Evolutionary conservation across 2,797 vertebrate species (phyloP).

Genomic region (Fistularia tabacaria): DNA sequence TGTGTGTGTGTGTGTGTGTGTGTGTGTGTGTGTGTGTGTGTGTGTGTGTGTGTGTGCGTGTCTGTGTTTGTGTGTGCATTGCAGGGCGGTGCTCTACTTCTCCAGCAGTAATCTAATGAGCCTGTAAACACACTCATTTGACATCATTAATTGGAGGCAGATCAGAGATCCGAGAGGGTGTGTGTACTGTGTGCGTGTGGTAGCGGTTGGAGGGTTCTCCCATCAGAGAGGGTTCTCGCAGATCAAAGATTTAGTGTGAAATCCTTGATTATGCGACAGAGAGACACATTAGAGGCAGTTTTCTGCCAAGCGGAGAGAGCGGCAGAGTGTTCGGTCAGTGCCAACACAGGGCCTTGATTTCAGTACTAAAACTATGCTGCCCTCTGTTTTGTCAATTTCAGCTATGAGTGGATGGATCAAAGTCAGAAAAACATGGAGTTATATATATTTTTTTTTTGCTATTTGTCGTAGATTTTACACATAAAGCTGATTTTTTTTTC

Average conservation of each 20-base stretch:
- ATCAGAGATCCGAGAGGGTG: conserved; percentile 76
- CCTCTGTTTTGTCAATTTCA: conserved; percentile 56
- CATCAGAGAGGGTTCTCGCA: conserved; percentile 68
- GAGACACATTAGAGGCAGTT: conserved; percentile 77
- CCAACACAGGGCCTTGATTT: conserved; percentile 64
- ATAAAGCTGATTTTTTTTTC: too few species aligned
- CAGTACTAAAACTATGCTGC: conserved; percentile 48
- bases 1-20: conserved; percentile 13
- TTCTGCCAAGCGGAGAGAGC: conserved; percentile 69
- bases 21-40: conserved; percentile 20
- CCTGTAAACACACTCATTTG: conserved; percentile 85
- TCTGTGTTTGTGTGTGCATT: conserved; percentile 22
- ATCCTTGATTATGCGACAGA: conserved; percentile 82
- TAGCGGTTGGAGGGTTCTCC: conserved; percentile 45
- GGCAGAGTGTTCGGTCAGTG: conserved; percentile 62
- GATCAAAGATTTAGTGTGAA: conserved; percentile 82
- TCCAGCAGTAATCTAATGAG: conserved; percentile 81
- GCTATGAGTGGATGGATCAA: conserved; percentile 48
- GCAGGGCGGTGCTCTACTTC: conserved; percentile 72
- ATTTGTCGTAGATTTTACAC: too few species aligned
- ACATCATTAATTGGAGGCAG: conserved; percentile 83
- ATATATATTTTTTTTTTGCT: not conserved
- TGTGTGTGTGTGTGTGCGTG: conserved; percentile 13
- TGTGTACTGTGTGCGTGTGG: conserved; percentile 30
- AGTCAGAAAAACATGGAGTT: conserved; percentile 9